These are phyloP conservation scores for Potorous gilbertii DNA, from an alignment of 2,797 vertebrate species.

Conservation along the genomic window DNA sequence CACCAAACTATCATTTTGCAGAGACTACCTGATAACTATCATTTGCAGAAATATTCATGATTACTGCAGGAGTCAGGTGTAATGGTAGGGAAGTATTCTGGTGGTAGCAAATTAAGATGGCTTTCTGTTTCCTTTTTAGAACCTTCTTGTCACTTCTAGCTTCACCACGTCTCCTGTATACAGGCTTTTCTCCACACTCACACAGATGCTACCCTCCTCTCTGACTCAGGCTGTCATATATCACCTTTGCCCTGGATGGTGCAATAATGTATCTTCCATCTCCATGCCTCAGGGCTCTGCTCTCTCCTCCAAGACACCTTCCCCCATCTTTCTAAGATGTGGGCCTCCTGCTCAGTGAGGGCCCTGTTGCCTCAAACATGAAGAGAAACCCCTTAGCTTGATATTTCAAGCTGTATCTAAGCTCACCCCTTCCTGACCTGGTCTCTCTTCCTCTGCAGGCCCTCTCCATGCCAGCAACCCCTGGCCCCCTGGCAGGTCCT, in stretches of 20 bases:
- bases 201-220: neutral
- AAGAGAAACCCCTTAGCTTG: neutral
- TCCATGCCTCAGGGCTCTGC: neutral
- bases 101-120: conserved; percentile 2
- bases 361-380: too few species aligned
- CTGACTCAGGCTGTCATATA: neutral
- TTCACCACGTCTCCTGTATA: neutral
- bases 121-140: conserved; percentile 7
- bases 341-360: neutral
- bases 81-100: neutral
- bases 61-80: neutral
- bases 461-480: neutral
- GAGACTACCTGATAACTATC: neutral
- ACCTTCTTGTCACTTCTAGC: neutral
- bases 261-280: neutral
- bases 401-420: neutral
- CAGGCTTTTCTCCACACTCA: neutral
- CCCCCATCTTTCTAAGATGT: neutral
- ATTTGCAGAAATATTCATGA: neutral
- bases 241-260: neutral
- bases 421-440: neutral
- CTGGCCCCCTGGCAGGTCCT: too few species aligned
- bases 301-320: neutral
- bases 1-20: conserved; percentile 20
- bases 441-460: neutral